Evolutionary conservation across 2,113 vertebrate species (phyloP).

Genomic region (Phoenicopterus ruber): DNA sequence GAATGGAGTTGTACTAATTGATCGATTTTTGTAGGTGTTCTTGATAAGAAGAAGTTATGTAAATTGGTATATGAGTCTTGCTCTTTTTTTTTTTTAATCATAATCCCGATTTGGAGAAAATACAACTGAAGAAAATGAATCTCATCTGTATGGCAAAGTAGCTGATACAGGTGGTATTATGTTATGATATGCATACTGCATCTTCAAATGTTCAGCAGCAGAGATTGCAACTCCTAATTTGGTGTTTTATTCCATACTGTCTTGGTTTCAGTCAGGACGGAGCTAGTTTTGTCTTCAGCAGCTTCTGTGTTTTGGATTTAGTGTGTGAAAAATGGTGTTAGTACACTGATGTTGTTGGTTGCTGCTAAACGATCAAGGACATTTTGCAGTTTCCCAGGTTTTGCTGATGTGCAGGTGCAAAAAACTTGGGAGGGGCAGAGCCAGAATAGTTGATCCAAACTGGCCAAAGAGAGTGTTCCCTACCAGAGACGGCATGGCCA

Average conservation of each 20-base stretch:
- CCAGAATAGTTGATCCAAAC: too few relatives aligned
- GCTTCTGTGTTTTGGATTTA: too few relatives aligned
- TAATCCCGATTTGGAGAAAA: neutral
- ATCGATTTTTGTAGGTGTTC: neutral
- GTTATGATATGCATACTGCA: neutral
- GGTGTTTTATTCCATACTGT: neutral
- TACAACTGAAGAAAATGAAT: neutral
- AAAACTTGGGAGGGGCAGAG: too few relatives aligned
- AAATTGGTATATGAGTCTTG: neutral
- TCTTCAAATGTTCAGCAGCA: neutral
- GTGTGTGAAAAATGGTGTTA: too few relatives aligned
- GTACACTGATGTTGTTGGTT: too few relatives aligned
- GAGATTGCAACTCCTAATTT: neutral
- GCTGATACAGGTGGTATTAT: neutral
- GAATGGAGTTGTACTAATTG: neutral
- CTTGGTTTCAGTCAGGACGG: too few relatives aligned
- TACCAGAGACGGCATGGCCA: too few relatives aligned
- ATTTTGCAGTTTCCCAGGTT: too few relatives aligned
- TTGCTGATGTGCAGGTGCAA: too few relatives aligned
- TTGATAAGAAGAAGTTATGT: neutral
- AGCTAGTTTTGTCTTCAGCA: too few relatives aligned
- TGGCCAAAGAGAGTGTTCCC: too few relatives aligned
- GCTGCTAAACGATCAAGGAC: too few relatives aligned
- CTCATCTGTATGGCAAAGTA: neutral
- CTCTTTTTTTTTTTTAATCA: neutral